phyloP scores from a whole-genome alignment of 2,797 vertebrate species.

The Acanthurus lineatus region DNA sequence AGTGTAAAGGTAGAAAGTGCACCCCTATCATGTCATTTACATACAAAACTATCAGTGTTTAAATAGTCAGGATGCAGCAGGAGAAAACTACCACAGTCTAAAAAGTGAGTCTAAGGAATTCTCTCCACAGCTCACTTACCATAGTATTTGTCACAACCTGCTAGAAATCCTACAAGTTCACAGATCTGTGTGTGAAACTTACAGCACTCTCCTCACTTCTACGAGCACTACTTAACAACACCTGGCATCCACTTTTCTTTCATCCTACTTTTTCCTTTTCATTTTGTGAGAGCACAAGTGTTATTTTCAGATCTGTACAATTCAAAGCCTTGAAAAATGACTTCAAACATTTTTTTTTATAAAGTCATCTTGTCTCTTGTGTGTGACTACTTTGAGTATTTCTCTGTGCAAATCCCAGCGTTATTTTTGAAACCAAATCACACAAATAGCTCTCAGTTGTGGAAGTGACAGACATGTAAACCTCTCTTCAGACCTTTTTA shows the following conservation, averaged over 20 bases:
- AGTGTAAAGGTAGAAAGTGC: too few species aligned
- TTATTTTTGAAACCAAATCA: slow-evolving; percentile 42
- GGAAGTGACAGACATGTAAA: slow-evolving; percentile 12
- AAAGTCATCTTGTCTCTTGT: slow-evolving; percentile 10
- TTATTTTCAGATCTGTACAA: slow-evolving; percentile 39
- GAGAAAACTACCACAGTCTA: too few species aligned
- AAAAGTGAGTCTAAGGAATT: background rate
- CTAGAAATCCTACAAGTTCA: background rate
- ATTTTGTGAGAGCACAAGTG: background rate
- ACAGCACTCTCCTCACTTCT: background rate
- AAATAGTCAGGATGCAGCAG: too few species aligned
- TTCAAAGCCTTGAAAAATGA: slow-evolving; percentile 33
- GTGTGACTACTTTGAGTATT: slow-evolving; percentile 17
- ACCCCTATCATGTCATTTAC: too few species aligned
- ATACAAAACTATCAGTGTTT: too few species aligned
- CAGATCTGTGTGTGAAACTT: background rate
- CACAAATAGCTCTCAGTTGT: slow-evolving; percentile 11
- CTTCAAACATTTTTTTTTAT: slow-evolving; percentile 13
- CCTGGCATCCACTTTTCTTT: background rate
- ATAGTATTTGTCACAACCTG: too few species aligned
- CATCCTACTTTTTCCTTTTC: background rate
- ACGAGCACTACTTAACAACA: background rate
- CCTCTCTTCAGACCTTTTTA: background rate
- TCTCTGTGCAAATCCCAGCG: background rate
- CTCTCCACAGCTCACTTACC: background rate